Percentiles rank a stretch among this genome's conserved stretches.
phyloP scores from a whole-genome alignment of 2,888 invertebrate genomes.

The Nomada goodeniana region DNA sequence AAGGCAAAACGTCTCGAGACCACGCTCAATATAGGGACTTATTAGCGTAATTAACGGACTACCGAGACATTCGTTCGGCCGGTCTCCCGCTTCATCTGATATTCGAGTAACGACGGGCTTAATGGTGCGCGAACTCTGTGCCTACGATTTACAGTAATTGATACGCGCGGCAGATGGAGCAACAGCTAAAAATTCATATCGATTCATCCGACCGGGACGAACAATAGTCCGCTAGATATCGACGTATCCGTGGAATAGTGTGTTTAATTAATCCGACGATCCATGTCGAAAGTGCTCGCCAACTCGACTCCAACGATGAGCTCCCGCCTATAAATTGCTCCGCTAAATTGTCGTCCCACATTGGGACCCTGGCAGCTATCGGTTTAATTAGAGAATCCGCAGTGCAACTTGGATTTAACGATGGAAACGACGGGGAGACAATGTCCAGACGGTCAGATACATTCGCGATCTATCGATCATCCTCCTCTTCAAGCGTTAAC shows the following conservation, averaged over 20 bases:
- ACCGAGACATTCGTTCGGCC: slow-evolving; percentile 3
- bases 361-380: background rate
- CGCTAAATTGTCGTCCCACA: background rate
- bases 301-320: background rate
- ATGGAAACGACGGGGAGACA: background rate
- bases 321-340: too few species aligned
- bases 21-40: slow-evolving; percentile 43
- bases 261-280: background rate
- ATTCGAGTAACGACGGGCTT: slow-evolving; percentile 27
- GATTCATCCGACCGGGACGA: background rate
- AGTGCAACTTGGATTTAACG: slow-evolving; percentile 1
- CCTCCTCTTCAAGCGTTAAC: background rate
- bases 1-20: slow-evolving; percentile 47
- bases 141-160: slow-evolving; percentile 55
- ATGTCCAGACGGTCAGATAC: background rate
- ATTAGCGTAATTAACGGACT: slow-evolving; percentile 67
- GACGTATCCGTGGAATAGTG: background rate
- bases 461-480: slow-evolving; percentile 16
- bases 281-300: background rate
- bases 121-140: slow-evolving; percentile 44
- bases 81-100: slow-evolving; percentile 25
- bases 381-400: background rate
- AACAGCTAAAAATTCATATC: slow-evolving; percentile 4
- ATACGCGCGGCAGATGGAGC: background rate
- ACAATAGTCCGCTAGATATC: background rate